phyloP scores from a whole-genome alignment of 2,888 invertebrate genomes.

The Petrolisthes manimaculis region DNA sequence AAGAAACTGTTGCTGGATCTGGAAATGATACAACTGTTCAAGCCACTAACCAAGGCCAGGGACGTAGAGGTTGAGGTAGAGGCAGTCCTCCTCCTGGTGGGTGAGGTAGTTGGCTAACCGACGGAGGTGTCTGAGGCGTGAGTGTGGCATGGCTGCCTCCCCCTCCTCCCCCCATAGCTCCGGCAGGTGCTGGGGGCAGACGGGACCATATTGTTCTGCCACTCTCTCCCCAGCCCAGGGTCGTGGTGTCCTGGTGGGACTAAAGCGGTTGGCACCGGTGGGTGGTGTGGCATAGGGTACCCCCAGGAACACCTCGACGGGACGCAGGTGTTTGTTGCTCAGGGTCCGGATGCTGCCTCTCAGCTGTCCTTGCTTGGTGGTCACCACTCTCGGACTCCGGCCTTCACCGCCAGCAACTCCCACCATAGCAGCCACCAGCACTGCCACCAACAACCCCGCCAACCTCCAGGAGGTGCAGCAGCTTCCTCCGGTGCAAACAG shows the following conservation, averaged over 20 bases:
- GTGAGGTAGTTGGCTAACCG: conserved; percentile 70
- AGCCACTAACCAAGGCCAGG: conserved; percentile 63
- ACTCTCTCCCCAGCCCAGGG: conserved; percentile 70
- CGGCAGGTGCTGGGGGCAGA: conserved; percentile 71
- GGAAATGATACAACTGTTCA: too few species aligned
- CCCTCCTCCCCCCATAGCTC: conserved; percentile 67
- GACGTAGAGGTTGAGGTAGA: conserved; percentile 66
- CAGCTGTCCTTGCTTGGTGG: conserved; percentile 90
- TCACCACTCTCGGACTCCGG: conserved; percentile 85
- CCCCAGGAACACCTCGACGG: conserved; percentile 92
- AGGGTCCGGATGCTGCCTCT: conserved; percentile 77
- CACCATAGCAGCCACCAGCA: background rate
- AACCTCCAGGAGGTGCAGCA: background rate
- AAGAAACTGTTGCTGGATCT: too few species aligned
- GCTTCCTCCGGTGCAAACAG: background rate
- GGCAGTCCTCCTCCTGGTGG: conserved; percentile 69
- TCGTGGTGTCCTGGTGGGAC: conserved; percentile 71
- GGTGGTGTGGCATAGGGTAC: conserved; percentile 95
- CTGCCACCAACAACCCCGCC: conserved; percentile 19
- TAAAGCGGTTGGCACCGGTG: conserved; percentile 75
- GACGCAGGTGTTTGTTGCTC: conserved; percentile 74
- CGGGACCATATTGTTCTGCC: conserved; percentile 68
- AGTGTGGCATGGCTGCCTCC: conserved; percentile 69
- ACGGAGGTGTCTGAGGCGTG: conserved; percentile 70
- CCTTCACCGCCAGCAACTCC: conserved; percentile 81